A percentile compares a stretch with the other conserved stretches of the same genome.
These are phyloP conservation scores for Lepus oiostolus DNA, from an alignment of 2,797 vertebrate species.

Conservation along the genomic window DNA sequence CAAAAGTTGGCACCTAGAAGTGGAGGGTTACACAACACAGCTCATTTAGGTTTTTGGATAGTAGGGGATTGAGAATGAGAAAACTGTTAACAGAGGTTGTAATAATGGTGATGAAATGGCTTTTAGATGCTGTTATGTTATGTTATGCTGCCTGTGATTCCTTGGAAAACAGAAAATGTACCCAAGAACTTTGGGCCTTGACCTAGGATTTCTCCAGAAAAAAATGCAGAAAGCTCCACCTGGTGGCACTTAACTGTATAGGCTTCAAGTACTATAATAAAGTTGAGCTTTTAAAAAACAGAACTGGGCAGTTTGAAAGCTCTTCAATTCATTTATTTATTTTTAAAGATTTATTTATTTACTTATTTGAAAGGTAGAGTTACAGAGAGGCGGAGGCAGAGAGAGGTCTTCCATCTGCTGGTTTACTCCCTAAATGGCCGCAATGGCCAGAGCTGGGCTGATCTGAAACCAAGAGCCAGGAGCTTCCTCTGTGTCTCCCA, in stretches of 20 bases:
- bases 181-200: not conserved
- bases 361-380: too few relatives aligned
- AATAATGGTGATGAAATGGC: not conserved
- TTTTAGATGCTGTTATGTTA: slow-evolving; percentile 10
- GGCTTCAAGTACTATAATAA: not conserved
- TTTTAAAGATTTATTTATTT: too few relatives aligned
- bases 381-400: too few relatives aligned
- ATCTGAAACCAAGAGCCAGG: too few relatives aligned
- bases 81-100: slow-evolving; percentile 46
- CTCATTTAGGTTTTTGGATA: not conserved
- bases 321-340: too few relatives aligned
- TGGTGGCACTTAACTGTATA: slow-evolving; percentile 42
- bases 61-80: slow-evolving; percentile 6
- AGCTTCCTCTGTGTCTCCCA: too few relatives aligned
- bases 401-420: too few relatives aligned
- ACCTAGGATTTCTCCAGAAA: not conserved
- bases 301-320: not conserved
- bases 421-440: too few relatives aligned
- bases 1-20: not conserved
- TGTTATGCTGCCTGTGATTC: not conserved
- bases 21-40: not conserved
- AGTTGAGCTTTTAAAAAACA: not conserved
- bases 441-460: too few relatives aligned
- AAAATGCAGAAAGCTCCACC: slow-evolving; percentile 53
- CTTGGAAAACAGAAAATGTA: slow-evolving; percentile 18